Percentiles rank a stretch among this genome's conserved stretches.
phyloP scores from a whole-genome alignment of 2,113 vertebrate species.

The Channa maculata region DNA sequence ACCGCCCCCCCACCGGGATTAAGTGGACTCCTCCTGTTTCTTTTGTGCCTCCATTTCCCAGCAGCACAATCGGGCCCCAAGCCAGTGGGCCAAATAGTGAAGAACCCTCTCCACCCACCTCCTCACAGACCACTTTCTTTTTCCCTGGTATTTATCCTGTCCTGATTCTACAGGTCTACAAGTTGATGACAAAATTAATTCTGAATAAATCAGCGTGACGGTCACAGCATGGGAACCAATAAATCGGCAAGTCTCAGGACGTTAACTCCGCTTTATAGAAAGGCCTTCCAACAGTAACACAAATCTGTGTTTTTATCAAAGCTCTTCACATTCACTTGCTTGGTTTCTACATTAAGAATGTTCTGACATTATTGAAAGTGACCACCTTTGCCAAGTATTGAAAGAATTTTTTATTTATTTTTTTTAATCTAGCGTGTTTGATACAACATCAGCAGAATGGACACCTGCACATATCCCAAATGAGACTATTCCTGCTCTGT shows the following conservation, averaged over 20 bases:
- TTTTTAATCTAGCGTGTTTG: too few relatives aligned
- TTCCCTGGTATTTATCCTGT: conserved; percentile 20
- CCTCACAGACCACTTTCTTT: conserved; percentile 28
- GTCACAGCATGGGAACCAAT: conserved; percentile 45
- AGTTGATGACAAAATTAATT: conserved; percentile 22
- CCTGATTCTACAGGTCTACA: neutral
- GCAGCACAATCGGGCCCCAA: conserved; percentile 59
- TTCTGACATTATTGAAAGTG: too few relatives aligned
- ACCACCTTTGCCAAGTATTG: too few relatives aligned
- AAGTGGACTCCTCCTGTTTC: conserved; percentile 81
- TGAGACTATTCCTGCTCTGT: too few relatives aligned
- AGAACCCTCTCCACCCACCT: neutral
- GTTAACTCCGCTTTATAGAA: neutral
- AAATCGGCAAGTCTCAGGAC: conserved; percentile 12
- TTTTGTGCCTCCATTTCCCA: conserved; percentile 78
- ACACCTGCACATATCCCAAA: too few relatives aligned
- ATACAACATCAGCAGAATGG: too few relatives aligned
- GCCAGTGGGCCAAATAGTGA: conserved; percentile 44
- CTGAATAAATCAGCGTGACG: conserved; percentile 25
- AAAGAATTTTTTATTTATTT: too few relatives aligned
- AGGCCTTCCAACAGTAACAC: too few relatives aligned
- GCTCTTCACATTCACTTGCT: too few relatives aligned
- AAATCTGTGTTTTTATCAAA: too few relatives aligned
- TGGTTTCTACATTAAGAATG: too few relatives aligned
- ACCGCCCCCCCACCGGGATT: conserved; percentile 69